A percentile compares a stretch with the other conserved stretches of the same genome.
These are phyloP conservation scores for Cyprinodon tularosa DNA, from an alignment of 2,113 vertebrate species.

Conservation along the genomic window DNA sequence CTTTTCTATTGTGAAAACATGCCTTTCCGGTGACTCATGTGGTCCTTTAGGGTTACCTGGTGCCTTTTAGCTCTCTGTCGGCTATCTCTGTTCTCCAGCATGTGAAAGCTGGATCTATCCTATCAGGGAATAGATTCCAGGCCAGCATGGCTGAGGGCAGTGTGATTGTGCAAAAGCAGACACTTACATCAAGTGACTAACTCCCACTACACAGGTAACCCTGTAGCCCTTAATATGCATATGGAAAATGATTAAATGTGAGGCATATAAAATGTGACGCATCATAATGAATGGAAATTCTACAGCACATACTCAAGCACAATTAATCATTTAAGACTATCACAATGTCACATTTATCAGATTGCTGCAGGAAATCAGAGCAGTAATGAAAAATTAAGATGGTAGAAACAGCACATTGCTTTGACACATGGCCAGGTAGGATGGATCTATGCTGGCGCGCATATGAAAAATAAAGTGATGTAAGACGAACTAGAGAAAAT, in stretches of 20 bases:
- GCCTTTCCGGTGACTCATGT: background rate
- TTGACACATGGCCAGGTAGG: conserved; percentile 23
- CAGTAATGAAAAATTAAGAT: conserved; percentile 71
- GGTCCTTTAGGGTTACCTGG: background rate
- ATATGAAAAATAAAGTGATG: conserved; percentile 5
- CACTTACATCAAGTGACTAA: conserved; percentile 80
- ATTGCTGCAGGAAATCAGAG: conserved; percentile 75
- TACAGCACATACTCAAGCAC: conserved; percentile 85
- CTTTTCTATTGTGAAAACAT: background rate
- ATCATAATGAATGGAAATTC: conserved; percentile 88
- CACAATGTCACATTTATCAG: conserved; percentile 81
- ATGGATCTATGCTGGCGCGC: conserved; percentile 10
- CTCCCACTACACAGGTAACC: conserved; percentile 84
- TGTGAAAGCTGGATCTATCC: conserved; percentile 7
- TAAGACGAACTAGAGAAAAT: conserved; percentile 25
- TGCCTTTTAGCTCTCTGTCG: background rate
- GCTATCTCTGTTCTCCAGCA: background rate
- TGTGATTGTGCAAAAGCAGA: conserved; percentile 72
- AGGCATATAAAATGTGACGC: conserved; percentile 89
- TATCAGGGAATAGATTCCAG: conserved; percentile 34
- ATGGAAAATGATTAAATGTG: conserved; percentile 89
- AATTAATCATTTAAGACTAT: conserved; percentile 92
- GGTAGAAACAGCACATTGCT: conserved; percentile 36
- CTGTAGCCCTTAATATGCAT: conserved; percentile 92
- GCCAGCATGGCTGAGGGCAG: conserved; percentile 73